Evolutionary conservation across 2,113 vertebrate genomes (phyloP).

Genomic region (Lates calcarifer): DNA sequence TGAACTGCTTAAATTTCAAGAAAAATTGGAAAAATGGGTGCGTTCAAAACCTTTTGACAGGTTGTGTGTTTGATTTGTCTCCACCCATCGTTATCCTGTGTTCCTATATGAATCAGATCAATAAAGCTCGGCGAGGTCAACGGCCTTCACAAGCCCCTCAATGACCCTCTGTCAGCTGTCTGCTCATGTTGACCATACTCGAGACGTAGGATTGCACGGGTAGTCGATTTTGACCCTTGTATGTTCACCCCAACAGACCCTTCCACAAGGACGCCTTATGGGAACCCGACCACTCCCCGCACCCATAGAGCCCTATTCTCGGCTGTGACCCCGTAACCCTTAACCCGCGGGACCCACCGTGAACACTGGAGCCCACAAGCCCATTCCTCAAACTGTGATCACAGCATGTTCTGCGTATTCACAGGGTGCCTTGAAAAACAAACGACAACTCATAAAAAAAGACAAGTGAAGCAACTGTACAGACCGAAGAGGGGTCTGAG

Average conservation of each 20-base stretch:
- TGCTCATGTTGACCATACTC: constrained; percentile 14
- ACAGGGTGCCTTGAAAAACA: constrained; percentile 37
- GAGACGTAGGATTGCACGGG: constrained; percentile 29
- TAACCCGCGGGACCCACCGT: constrained; percentile 52
- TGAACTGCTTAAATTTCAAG: no score
- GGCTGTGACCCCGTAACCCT: constrained; percentile 49
- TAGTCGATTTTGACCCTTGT: constrained; percentile 44
- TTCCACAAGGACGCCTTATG: constrained; percentile 30
- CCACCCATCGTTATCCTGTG: neutral
- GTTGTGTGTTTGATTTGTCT: constrained; percentile 29
- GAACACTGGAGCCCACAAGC: constrained; percentile 27
- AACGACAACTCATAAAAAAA: constrained; percentile 31
- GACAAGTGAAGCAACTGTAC: constrained; percentile 2
- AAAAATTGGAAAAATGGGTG: neutral
- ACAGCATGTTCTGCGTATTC: constrained; percentile 44
- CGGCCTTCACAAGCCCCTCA: neutral
- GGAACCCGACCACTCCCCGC: constrained; percentile 43
- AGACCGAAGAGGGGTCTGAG: neutral
- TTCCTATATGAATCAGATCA: constrained; percentile 27
- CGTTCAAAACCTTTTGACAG: no score
- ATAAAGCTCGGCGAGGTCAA: constrained; percentile 28
- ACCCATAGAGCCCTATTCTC: constrained; percentile 62
- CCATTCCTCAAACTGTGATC: constrained; percentile 20
- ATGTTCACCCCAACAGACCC: constrained; percentile 23
- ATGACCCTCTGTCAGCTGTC: constrained; percentile 5